phyloP scores from a whole-genome alignment of 2,797 vertebrate genomes.

The Acanthiza pusilla region DNA sequence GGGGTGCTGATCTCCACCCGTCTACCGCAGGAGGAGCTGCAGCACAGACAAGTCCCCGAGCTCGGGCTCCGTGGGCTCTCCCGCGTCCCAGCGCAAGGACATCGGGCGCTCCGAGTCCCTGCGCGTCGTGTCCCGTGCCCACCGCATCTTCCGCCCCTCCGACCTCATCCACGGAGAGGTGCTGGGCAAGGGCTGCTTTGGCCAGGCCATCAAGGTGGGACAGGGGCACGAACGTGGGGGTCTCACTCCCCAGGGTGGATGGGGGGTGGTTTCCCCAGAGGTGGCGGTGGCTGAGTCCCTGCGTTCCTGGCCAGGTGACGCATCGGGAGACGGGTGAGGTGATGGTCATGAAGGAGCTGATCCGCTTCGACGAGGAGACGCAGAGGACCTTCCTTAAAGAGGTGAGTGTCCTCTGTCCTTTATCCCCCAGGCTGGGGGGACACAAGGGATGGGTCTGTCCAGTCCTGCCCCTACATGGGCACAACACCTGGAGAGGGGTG shows the following conservation, averaged over 20 bases:
- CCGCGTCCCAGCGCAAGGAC: conserved; percentile 85
- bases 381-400: conserved; percentile 96
- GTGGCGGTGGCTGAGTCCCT: neutral
- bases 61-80: conserved; percentile 82
- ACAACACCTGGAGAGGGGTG: neutral
- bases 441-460: neutral
- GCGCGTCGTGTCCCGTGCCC: conserved; percentile 82
- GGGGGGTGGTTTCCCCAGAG: neutral
- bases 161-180: conserved; percentile 98
- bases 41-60: conserved; percentile 93
- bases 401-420: conserved; percentile 62
- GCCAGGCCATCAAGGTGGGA: conserved; percentile 94
- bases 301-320: conserved; percentile 79
- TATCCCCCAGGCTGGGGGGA: neutral
- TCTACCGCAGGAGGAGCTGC: conserved; percentile 83
- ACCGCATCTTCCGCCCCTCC: conserved; percentile 94
- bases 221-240: accelerated
- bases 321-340: conserved; percentile 94
- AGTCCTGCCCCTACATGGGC: neutral
- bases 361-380: conserved; percentile 95
- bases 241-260: accelerated
- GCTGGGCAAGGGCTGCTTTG: conserved; percentile 93
- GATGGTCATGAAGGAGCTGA: conserved; percentile 99
- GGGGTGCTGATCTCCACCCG: accelerated
- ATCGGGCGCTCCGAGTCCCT: conserved; percentile 93